Evolutionary conservation across 1,140 invertebrate genomes (phyloP), one percentile per base, ranked within the genome.

Genomic region (Drosophila virilis): DNA sequence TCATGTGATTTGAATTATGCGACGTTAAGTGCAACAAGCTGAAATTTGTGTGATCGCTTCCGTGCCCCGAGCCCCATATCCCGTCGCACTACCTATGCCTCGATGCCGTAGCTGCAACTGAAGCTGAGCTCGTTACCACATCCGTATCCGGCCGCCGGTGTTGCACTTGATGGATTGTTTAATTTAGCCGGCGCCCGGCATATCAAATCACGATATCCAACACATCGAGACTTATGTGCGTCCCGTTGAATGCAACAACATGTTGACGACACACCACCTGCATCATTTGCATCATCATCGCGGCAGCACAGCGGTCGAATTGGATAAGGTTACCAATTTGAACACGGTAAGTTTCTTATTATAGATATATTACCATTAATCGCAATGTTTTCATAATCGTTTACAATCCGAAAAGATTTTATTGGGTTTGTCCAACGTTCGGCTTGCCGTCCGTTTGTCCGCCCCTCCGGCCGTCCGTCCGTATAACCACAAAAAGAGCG

Each of bases 221-320:
- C 32, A 55, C 50, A 71, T 42, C 65, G 35, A 74, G 64, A 83
- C 71, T 45, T 71, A 67, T 76, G 76, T 61, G 68, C 65, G 48
- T 55, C 17, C 54, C 51, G 55, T 64, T 85, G 67, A 84, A 72
- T 78, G 75, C 54, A 58, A 58, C 80, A 89, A 89, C 52, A 91
- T 91, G 90, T 85, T 91, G 80, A 91, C 90, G 12, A 91, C 90
- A 69, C 90, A 91, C 86, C 90, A 91, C 73, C 72, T 91, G 83
- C 90, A 91, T 68, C 90, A 91, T 51, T 70, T 91, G 76, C 86
- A 91, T 68, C 90, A 91, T 79, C 90, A 91, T 75, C 86, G 90
- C 50, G 88, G 90, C 76, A 90, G 85, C 45, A 90, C 86, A 69
- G 83, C 90, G 9, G 76, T 91, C 42, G 90, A 91, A 50, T 73